These are phyloP conservation scores for Centropus bengalensis DNA, from an alignment of 2,113 vertebrate genomes.

Conservation along the genomic window DNA sequence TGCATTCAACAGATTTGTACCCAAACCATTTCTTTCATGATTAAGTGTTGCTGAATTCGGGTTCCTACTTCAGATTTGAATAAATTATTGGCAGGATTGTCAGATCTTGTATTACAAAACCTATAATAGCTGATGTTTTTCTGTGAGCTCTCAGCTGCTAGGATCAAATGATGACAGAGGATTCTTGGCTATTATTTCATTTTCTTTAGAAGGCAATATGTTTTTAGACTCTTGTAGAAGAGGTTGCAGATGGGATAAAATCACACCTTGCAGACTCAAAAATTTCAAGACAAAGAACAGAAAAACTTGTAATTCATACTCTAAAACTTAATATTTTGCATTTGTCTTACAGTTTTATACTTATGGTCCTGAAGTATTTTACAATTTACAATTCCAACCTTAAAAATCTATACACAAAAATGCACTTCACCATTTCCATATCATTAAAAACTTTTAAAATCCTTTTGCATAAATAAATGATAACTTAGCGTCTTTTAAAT, in stretches of 20 bases:
- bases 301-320: background rate
- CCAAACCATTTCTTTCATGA: constrained; percentile 4
- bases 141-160: background rate
- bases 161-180: background rate
- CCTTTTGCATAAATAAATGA: background rate
- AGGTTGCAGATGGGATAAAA: background rate
- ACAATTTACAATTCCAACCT: background rate
- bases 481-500: background rate
- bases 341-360: background rate
- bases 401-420: background rate
- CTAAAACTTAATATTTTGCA: background rate
- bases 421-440: background rate
- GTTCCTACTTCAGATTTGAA: constrained; percentile 17
- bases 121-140: background rate
- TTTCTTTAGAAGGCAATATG: background rate
- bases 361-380: background rate
- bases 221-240: background rate
- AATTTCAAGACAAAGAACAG: background rate
- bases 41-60: background rate
- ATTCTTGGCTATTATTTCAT: background rate
- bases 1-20: background rate
- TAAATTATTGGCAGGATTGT: background rate
- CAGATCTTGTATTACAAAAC: background rate
- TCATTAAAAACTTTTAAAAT: background rate
- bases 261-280: background rate